Base-by-base conservation (phyloP, 2,888 invertebrate genomes). In the Lagria hirta region DNA sequence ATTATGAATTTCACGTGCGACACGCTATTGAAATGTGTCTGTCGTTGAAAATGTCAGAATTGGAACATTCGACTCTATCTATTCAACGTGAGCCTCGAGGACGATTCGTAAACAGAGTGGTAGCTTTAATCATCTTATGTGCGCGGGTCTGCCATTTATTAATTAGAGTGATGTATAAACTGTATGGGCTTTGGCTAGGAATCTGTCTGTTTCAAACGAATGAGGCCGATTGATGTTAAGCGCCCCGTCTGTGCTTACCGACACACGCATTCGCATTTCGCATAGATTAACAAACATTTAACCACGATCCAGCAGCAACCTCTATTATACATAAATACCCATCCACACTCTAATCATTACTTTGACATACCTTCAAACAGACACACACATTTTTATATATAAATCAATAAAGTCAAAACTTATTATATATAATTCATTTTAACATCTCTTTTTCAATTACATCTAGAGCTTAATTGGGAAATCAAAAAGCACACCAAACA, bases 141-240 rank as follows among this genome's bases (percentile, higher is more conserved):
- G 56, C 54, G 57, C 55, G 58, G 62, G 63, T 58, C 61, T 59
- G 64, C 66, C 64, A 68, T 68, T 69, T 69, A 69, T 68, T 70
- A 70, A 70, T 70, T 70, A 70, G 65, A 65, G 62, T 68, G 67
- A 68, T 69, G 68, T 67, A 66, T 63, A 62, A 60, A 64, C 56
- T 61, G 58, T 60, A 62, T 61, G 58, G 59, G 60, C 60, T 53
- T 55, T 61, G 58, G 58, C 55, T 60, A 58, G 60, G 57, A 60
- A 59, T 52, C 58, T 61, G 55, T 57, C 51, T 61, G 55, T 61
- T 64, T 58, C 62, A 61, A 64, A 61, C 62, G 59, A 61, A 62
- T 59, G 43, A 52, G 48, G 52, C 51, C 61, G 61, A 64, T 62
- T 64, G 64, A 64, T 62, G 62, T 58, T 59, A 54, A 52, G 54